Conservation (phyloP, 2,797 vertebrate genomes). For the Periparus ater region DNA sequence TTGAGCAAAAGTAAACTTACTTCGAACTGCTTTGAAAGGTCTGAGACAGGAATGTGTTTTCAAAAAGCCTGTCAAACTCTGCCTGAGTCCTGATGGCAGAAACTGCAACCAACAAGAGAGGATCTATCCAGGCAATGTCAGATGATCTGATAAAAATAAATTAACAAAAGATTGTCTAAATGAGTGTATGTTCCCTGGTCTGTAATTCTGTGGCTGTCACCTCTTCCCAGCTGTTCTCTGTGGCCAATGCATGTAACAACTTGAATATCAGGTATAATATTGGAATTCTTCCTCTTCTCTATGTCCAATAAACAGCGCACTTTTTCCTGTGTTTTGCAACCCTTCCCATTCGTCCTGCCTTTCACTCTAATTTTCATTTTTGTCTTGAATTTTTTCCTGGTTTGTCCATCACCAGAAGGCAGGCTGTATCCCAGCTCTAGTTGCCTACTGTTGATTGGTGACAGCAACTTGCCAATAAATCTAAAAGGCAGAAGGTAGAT, state of each 20-base stretch:
- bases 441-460: not conserved
- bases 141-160: not conserved
- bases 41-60: not conserved
- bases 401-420: not conserved
- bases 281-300: not conserved
- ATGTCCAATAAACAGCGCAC: accelerated
- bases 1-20: not conserved
- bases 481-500: not conserved
- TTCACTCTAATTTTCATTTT: not conserved
- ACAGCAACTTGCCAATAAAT: not conserved
- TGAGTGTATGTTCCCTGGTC: not conserved
- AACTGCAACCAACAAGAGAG: not conserved
- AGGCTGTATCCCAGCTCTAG: not conserved
- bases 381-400: not conserved
- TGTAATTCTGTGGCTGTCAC: not conserved
- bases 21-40: not conserved
- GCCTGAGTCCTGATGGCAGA: not conserved
- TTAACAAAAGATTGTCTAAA: not conserved
- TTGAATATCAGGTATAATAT: not conserved
- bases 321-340: not conserved
- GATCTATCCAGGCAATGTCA: not conserved
- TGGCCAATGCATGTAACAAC: not conserved
- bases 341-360: not conserved
- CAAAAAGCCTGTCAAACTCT: not conserved
- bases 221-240: not conserved